Percentiles rank a stretch among this genome's conserved stretches.
These are phyloP conservation scores for Tautogolabrus adspersus DNA, from an alignment of 2,113 vertebrate genomes.

Conservation along the genomic window DNA sequence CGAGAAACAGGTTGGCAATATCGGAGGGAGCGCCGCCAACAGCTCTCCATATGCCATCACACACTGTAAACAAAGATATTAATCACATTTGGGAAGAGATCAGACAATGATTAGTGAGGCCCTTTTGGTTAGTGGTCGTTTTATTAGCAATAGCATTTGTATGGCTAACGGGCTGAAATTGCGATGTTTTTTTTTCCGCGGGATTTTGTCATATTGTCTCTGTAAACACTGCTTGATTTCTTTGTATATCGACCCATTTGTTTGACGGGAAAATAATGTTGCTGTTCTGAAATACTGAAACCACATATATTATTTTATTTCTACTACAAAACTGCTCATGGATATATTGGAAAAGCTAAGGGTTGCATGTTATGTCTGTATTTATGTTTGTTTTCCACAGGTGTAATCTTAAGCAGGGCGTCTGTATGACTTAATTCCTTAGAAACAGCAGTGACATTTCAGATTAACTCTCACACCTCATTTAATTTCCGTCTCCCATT, in stretches of 20 bases:
- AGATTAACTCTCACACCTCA: background rate
- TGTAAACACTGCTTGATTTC: background rate
- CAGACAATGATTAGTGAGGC: background rate
- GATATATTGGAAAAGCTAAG: background rate
- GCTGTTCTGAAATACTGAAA: background rate
- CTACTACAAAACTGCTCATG: background rate
- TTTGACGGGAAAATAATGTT: background rate
- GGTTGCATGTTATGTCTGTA: background rate
- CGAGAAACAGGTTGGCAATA: constrained; percentile 66
- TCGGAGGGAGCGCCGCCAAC: constrained; percentile 85
- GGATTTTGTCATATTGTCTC: background rate
- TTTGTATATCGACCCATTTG: background rate
- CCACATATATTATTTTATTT: background rate
- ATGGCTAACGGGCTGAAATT: constrained; percentile 6
- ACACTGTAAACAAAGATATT: constrained; percentile 51
- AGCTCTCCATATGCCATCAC: constrained; percentile 81
- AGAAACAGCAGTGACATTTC: constrained; percentile 1
- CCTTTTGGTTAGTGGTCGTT: background rate
- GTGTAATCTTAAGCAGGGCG: constrained; percentile 1
- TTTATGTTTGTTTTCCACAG: constrained; percentile 24
- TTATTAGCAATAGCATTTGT: constrained; percentile 21
- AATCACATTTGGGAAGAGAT: constrained; percentile 1
- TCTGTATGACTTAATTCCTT: constrained; percentile 16
- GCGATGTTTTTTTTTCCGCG: background rate
- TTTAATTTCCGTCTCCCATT: background rate